These are phyloP conservation scores for Scaptodrosophila latifasciaeformis DNA, from an alignment of 2,888 invertebrate genomes.

Conservation along the genomic window DNA sequence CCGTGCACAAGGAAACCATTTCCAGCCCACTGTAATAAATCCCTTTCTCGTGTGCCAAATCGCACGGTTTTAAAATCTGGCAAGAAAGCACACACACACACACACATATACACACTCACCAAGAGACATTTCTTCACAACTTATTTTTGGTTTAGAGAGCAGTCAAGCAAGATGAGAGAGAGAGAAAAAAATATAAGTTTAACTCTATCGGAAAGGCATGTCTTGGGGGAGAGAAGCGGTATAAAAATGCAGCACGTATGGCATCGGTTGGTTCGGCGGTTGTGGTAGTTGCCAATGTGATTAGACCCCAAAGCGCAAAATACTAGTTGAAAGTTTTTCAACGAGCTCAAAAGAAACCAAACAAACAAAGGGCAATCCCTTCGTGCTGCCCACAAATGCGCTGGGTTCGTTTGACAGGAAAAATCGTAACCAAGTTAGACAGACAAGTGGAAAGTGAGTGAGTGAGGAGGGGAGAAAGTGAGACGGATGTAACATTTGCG, in stretches of 20 bases:
- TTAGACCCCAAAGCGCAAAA: slow-evolving; percentile 41
- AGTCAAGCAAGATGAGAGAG: neutral
- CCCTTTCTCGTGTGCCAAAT: too few relatives aligned
- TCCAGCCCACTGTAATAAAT: neutral
- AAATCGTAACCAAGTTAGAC: too few relatives aligned
- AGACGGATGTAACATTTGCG: neutral
- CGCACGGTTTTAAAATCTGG: slow-evolving; percentile 10
- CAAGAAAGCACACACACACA: slow-evolving; percentile 1
- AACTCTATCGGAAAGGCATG: neutral
- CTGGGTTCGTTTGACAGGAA: too few relatives aligned
- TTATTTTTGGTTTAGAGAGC: too few relatives aligned
- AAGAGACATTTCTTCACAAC: too few relatives aligned
- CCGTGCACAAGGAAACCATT: neutral
- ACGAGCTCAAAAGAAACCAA: neutral
- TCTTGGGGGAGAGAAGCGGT: too few relatives aligned
- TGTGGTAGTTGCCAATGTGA: slow-evolving; percentile 48
- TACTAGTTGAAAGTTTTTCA: slow-evolving; percentile 41
- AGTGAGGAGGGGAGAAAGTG: neutral
- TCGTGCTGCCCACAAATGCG: too few relatives aligned
- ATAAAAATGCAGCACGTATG: slow-evolving; percentile 60
- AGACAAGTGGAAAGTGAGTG: slow-evolving; percentile 6
- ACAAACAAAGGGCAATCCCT: neutral
- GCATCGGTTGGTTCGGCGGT: slow-evolving; percentile 30
- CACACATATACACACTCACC: neutral
- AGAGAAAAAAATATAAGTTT: neutral